Evolutionary conservation across 1,140 invertebrate species (phyloP), one percentile per base, ranked within the genome.

Genomic region (Antheraea mylitta): DNA sequence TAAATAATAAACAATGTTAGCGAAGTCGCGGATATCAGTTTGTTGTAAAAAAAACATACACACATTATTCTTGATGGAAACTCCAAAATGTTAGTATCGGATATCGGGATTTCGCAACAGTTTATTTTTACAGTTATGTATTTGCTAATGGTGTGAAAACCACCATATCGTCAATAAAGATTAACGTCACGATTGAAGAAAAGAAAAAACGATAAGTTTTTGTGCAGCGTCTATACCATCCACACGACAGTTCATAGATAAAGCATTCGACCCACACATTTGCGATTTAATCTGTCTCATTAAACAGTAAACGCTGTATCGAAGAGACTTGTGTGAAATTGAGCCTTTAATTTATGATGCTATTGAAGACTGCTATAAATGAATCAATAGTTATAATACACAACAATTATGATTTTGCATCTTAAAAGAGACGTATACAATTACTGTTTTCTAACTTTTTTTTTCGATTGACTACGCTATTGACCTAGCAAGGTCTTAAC

Each of bases 261-360:
- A 80, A 77, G 66, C 71, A 73, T 66, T 68, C 76, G 73, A 71
- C 73, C 58, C 74, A 80, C 74, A 81, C 79, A 76, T 68, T 72
- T 61, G 67, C 70, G 79, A 78, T 86, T 81, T 79, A 82, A 87
- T 88, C 82, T 74, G 67, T 77, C 81, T 86, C 82, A 86, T 87
- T 88, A 88, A 70, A 76, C 75, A 71, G 73, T 78, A 67, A 73
- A 78, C 70, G 70, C 42, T 67, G 48, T 72, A 60, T 61, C 67
- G 66, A 70, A 71, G 62, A 64, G 64, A 38, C 69, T 71, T 63
- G 69, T 74, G 74, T 73, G 70, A 76, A 60, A 66, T 58, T 37
- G 65, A 42, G 45, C 16, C 45, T 53, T 53, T 53, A 13, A 53
- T 53, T 53, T 16, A 13, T 53, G 45, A 53, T 53, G 45, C 45